Base-by-base conservation (phyloP, 2,797 vertebrate species). In the Catostomus latipinnis region DNA sequence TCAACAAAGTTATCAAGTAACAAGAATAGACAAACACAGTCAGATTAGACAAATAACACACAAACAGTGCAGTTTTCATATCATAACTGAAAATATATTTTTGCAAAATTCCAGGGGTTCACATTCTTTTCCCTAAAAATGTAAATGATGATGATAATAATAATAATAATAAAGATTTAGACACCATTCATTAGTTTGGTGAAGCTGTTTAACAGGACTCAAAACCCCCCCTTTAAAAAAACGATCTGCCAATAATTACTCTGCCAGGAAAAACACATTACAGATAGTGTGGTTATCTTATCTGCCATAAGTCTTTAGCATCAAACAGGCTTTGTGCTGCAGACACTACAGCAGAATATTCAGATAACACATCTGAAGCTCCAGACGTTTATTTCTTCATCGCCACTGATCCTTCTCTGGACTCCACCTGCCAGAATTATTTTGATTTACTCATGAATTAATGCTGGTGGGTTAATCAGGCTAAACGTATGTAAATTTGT, bases 401-500 rank as follows among this genome's bases (percentile, higher is more conserved):
- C 76, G 53, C 9, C 52, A 71, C 18, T 54, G 69, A 70, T 50
- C 8, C 34, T 61, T 67, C 18, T 52, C 52, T 70, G 34, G 61
- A 53, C 22, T 13, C 5, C 16, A 45, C 12, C 45, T 74, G 13
- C 61, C 34, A 16, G 58, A 83, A 81, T 60, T 18, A 73, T 68
- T 80, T 72, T 65, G 49, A 68, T 73, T 56, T 66, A 76, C 78
- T 81, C 2, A 9, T 77, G 77, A 83, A 85, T 86, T 82, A 78
- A 85, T 85, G 18, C 45, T 69, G 12, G 16, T 5, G 45, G 83
- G 82, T 87, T 88, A 87, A 86, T 86, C 78, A 65, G 83, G 71
- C 60, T 80, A 74, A 81, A 81, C 71, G 72, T 81, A 86, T 88
- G 82, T 78, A 84, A 76, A 88, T 84, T 81, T 52, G 66, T 58